phyloP scores from a whole-genome alignment of 2,888 invertebrate species.

The Lycaena phlaeas region DNA sequence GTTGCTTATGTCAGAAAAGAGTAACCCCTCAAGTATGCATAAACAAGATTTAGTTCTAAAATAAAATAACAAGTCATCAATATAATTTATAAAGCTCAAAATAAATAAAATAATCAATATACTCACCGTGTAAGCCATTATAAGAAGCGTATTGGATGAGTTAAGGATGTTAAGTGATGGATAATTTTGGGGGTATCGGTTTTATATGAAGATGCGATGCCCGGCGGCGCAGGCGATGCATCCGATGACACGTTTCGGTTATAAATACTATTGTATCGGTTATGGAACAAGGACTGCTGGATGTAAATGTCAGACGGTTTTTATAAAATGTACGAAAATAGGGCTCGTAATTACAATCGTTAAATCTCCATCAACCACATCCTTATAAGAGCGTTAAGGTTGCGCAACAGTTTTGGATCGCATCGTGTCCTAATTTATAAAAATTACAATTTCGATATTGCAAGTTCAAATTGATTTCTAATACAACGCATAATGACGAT shows the following conservation, averaged over 20 bases:
- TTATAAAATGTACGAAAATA: not conserved
- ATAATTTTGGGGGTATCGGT: slow-evolving; percentile 15
- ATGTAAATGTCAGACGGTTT: slow-evolving; percentile 21
- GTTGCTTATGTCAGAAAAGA: no score
- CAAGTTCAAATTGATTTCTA: no score
- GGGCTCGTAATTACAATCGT: not conserved
- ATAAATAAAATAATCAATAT: not conserved
- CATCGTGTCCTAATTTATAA: no score
- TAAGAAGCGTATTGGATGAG: slow-evolving; percentile 21
- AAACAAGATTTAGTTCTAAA: no score
- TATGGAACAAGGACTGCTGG: slow-evolving; percentile 33
- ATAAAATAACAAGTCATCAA: no score
- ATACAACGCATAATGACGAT: no score
- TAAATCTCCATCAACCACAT: not conserved
- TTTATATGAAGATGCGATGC: slow-evolving; percentile 26
- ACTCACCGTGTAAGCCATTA: slow-evolving; percentile 32
- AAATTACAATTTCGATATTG: no score
- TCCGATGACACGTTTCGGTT: slow-evolving; percentile 27
- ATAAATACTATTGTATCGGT: slow-evolving; percentile 28
- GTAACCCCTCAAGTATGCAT: no score
- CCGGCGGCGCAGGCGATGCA: slow-evolving; percentile 22
- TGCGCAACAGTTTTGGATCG: no score
- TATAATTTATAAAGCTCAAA: no score
- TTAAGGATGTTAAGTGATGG: slow-evolving; percentile 22
- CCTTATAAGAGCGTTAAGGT: not conserved